Conservation (phyloP, 2,797 vertebrate species). For the Cynopterus sphinx region DNA sequence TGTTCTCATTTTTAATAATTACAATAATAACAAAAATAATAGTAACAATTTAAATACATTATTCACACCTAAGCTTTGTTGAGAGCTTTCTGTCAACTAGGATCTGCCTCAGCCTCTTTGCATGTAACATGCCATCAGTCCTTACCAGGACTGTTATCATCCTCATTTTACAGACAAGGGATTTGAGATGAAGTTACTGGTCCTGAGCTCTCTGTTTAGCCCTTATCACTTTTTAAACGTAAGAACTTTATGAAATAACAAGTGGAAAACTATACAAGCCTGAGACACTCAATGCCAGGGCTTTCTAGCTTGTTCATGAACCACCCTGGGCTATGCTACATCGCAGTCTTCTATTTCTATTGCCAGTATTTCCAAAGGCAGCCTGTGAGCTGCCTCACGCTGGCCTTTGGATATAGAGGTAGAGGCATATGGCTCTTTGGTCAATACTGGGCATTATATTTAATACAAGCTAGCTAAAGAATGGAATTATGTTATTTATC, state of each 20-base stretch:
- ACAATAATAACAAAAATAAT: neutral
- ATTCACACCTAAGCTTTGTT: neutral
- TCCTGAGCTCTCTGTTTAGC: neutral
- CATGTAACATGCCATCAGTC: neutral
- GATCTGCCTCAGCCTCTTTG: neutral
- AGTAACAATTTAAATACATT: neutral
- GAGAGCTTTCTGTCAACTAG: neutral
- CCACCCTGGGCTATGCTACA: rapidly evolving
- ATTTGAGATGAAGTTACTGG: neutral
- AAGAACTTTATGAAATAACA: neutral
- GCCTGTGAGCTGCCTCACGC: neutral
- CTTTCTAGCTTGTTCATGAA: neutral
- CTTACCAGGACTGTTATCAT: neutral
- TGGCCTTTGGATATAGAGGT: neutral
- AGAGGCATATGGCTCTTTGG: neutral
- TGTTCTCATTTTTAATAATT: neutral
- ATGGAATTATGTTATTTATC: neutral
- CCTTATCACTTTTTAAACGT: neutral
- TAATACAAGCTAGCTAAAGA: neutral
- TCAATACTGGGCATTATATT: neutral
- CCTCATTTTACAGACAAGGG: neutral
- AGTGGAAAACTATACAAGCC: neutral
- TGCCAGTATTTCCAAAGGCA: neutral
- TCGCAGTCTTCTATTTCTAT: neutral
- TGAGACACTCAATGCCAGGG: neutral